phyloP scores from a whole-genome alignment of 1,140 invertebrate species.

The Microplitis mediator region DNA sequence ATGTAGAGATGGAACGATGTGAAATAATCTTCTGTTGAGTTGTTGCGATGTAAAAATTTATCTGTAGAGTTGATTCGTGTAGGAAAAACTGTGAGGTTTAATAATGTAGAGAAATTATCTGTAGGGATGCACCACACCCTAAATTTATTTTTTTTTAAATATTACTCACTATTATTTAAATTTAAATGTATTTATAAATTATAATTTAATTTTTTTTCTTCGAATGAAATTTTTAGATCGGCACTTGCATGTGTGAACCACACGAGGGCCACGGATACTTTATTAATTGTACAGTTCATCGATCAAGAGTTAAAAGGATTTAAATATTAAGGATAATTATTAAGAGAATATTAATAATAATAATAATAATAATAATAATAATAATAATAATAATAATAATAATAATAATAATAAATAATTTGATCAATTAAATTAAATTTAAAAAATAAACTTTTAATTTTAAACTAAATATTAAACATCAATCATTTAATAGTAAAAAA shows the following conservation, averaged over 20 bases:
- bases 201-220: constrained; percentile 5
- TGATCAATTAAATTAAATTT: not conserved
- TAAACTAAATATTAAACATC: too few relatives aligned
- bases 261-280: constrained; percentile 38
- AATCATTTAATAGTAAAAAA: too few relatives aligned
- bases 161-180: too few relatives aligned
- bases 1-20: too few relatives aligned
- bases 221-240: constrained; percentile 26
- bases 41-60: too few relatives aligned
- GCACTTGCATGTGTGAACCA: constrained; percentile 28
- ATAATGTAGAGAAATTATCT: too few relatives aligned
- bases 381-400: not conserved
- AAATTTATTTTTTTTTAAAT: too few relatives aligned
- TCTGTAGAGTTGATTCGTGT: too few relatives aligned
- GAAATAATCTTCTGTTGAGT: too few relatives aligned
- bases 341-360: constrained; percentile 1
- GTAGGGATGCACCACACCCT: too few relatives aligned
- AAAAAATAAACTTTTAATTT: not conserved
- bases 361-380: constrained; percentile 12
- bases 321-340: constrained; percentile 20
- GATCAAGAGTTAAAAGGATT: constrained; percentile 11
- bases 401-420: not conserved
- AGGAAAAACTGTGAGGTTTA: too few relatives aligned
- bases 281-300: constrained; percentile 36
- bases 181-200: not conserved